Base-by-base conservation (phyloP, 1,140 invertebrate species). In the Drosophila kikkawai region DNA sequence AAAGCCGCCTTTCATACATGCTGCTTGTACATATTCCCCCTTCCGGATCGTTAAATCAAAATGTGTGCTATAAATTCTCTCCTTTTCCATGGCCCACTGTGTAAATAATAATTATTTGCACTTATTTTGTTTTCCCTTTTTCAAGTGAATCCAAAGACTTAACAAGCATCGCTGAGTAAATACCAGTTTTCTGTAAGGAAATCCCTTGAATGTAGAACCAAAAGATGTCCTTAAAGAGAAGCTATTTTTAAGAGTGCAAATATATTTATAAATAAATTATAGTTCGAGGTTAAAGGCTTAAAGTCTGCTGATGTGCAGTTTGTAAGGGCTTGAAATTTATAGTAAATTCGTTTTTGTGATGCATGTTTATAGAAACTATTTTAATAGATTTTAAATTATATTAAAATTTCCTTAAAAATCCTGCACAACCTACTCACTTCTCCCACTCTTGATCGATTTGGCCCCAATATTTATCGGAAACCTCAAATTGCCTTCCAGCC, bases 81-180 rank as follows among this genome's bases (percentile, higher is more conserved):
- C 53, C 53, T 61, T 74, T 63, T 41, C 9, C 74, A 36, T 60
- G 51, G 45, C 53, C 37, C 53, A 48, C 73, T 42, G 55, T 75
- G 83, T 84, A 87, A 87, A 87, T 88, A 87, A 88, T 87, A 88
- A 87, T 87, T 87, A 87, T 87, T 80, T 88, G 39, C n/a, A 42
- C 53, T 50, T 73, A 60, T 71, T 71, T 70, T 67, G 36, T 36
- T 58, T 71, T 71, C 70, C 56, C 73, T 69, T 76, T 76, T 74
- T 77, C 44, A 65, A 41, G 66, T 56, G 57, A 55, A 55, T 50
- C 22, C 45, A 29, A 44, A 41, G 41, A 50, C 41, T 57, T 71
- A 48, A 48, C 61, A 77, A 51, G 55, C 63, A 34, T 32, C 58
- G 9, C 41, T 78, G 44, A 4, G 63, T 56, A 66, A 82, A 82